phyloP scores from a whole-genome alignment of 2,888 invertebrate species.

The Dicyrtoma fusca region DNA sequence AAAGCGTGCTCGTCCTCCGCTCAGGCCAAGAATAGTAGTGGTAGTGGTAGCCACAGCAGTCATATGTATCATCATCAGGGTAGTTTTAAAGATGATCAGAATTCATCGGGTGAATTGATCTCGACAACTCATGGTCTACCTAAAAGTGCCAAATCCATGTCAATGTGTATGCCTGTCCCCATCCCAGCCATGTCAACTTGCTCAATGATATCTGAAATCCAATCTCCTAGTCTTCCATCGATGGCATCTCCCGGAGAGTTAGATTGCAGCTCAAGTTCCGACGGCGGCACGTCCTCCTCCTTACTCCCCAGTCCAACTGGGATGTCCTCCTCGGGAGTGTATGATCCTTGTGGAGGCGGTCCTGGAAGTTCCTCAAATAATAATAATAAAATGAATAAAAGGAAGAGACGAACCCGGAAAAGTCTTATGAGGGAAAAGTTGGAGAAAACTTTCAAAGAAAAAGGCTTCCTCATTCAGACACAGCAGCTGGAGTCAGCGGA shows the following conservation, averaged over 20 bases:
- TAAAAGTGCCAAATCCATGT: slow-evolving; percentile 55
- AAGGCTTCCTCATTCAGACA: slow-evolving; percentile 89
- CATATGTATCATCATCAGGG: slow-evolving; percentile 1
- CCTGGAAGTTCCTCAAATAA: background rate
- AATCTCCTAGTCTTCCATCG: slow-evolving; percentile 22
- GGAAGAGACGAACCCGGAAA: slow-evolving; percentile 76
- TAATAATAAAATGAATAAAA: slow-evolving; percentile 59
- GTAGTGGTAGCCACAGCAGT: background rate
- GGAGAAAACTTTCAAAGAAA: slow-evolving; percentile 89
- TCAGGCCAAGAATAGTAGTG: background rate
- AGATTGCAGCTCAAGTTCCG: slow-evolving; percentile 33
- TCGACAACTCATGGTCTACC: slow-evolving; percentile 36
- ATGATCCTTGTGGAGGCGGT: background rate
- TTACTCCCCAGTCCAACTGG: slow-evolving; percentile 8
- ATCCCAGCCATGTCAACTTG: slow-evolving; percentile 31
- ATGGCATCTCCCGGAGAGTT: background rate
- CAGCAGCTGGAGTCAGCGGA: slow-evolving; percentile 91
- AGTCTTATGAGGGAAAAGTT: slow-evolving; percentile 84
- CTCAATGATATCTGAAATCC: slow-evolving; percentile 14
- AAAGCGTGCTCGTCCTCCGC: slow-evolving; percentile 35
- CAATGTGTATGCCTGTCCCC: slow-evolving; percentile 52
- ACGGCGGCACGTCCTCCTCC: slow-evolving; percentile 16
- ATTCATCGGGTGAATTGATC: background rate
- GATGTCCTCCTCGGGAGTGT: background rate
- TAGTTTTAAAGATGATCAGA: slow-evolving; percentile 11